Evolutionary conservation across 2,888 invertebrate genomes (phyloP).

Genomic region (Oligia strigilis): DNA sequence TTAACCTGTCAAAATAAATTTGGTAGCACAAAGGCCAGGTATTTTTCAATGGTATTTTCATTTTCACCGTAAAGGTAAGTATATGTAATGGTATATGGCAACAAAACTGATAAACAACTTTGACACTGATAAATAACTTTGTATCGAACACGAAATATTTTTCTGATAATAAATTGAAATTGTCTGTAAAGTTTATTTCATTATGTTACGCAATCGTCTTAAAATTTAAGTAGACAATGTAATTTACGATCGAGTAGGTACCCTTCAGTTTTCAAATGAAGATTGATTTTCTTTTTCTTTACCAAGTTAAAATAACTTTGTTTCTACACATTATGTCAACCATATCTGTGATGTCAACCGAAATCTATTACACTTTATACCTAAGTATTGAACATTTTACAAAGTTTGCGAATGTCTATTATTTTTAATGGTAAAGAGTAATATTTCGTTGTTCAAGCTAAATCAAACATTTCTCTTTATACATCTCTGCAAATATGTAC

Average conservation of each 20-base stretch:
- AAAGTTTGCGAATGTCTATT: background rate
- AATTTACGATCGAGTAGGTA: slow-evolving; percentile 23
- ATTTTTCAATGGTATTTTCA: slow-evolving; percentile 43
- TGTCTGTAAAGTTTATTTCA: slow-evolving; percentile 7
- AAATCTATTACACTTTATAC: background rate
- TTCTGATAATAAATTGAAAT: background rate
- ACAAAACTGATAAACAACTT: background rate
- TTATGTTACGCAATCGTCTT: slow-evolving; percentile 23
- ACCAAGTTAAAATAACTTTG: background rate
- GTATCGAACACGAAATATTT: slow-evolving; percentile 13
- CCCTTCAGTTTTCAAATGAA: slow-evolving; percentile 31
- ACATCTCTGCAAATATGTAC: background rate
- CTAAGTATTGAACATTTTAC: slow-evolving; percentile 6
- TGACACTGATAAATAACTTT: background rate
- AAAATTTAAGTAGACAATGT: slow-evolving; percentile 38
- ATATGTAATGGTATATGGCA: background rate
- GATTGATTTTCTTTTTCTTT: slow-evolving; percentile 34
- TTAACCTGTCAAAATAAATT: slow-evolving; percentile 43
- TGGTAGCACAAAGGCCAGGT: slow-evolving; percentile 30
- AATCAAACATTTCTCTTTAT: slow-evolving; percentile 23
- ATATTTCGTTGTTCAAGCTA: slow-evolving; percentile 4
- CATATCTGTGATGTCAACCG: background rate
- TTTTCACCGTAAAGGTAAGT: background rate
- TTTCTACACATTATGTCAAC: background rate
- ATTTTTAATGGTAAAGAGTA: slow-evolving; percentile 27